Percentiles rank a stretch among this genome's conserved stretches.
Conservation (phyloP, 2,888 invertebrate genomes). For the Tanaodytes sp. region DNA sequence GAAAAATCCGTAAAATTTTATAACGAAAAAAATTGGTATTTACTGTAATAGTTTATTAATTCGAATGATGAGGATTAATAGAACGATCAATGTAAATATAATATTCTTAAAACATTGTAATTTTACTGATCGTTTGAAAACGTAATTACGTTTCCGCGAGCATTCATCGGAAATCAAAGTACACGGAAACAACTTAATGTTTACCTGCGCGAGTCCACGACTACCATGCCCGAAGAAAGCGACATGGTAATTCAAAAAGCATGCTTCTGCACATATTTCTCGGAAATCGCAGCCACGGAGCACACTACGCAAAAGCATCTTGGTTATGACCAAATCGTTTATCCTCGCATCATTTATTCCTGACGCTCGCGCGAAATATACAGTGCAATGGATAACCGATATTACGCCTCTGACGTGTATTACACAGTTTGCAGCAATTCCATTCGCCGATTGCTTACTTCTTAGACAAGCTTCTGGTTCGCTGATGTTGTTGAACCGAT, state of each 20-base stretch:
- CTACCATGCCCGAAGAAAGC: background rate
- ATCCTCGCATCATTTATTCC: slow-evolving; percentile 46
- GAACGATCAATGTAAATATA: too few relatives aligned
- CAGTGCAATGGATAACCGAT: slow-evolving; percentile 32
- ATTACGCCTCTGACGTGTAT: slow-evolving; percentile 26
- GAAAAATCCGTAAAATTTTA: too few relatives aligned
- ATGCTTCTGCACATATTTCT: slow-evolving; percentile 22
- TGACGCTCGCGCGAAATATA: slow-evolving; percentile 30
- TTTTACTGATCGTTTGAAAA: too few relatives aligned
- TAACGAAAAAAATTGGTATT: too few relatives aligned
- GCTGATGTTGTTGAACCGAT: slow-evolving; percentile 27
- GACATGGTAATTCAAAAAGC: slow-evolving; percentile 13
- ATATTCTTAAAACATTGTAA: too few relatives aligned
- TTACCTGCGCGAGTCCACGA: too few relatives aligned
- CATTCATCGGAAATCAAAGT: background rate
- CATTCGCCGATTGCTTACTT: slow-evolving; percentile 16
- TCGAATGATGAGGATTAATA: too few relatives aligned
- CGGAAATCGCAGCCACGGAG: slow-evolving; percentile 29
- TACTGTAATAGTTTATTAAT: too few relatives aligned
- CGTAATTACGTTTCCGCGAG: slow-evolving; percentile 1
- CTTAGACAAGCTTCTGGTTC: slow-evolving; percentile 21
- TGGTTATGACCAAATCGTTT: slow-evolving; percentile 44
- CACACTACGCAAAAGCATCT: slow-evolving; percentile 42
- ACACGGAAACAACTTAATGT: too few relatives aligned
- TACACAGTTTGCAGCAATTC: slow-evolving; percentile 23